phyloP scores from a whole-genome alignment of 1,140 invertebrate species.

The Mercenaria mercenaria region DNA sequence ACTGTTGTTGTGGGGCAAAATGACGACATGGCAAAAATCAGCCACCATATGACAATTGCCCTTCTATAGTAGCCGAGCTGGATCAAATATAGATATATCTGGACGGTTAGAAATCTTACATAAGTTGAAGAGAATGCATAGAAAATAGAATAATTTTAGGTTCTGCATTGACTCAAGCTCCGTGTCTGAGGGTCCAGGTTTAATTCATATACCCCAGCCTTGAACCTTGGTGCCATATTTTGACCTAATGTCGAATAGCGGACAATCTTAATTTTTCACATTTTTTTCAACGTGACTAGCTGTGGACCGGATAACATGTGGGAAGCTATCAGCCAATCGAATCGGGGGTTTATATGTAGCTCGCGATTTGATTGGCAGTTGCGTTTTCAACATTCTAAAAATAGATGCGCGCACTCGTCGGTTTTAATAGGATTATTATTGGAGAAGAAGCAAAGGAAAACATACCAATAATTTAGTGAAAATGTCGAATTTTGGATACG shows the following conservation, averaged over 20 bases:
- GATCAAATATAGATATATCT: too few species aligned
- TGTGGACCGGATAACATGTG: not conserved
- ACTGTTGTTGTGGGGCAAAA: too few species aligned
- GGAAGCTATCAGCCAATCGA: not conserved
- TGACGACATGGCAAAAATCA: too few species aligned
- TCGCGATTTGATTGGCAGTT: not conserved
- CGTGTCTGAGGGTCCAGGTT: too few species aligned
- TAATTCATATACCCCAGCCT: too few species aligned
- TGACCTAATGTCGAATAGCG: not conserved
- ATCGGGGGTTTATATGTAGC: not conserved
- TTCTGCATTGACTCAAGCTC: too few species aligned
- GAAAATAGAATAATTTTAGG: too few species aligned
- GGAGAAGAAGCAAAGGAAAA: not conserved
- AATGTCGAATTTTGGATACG: constrained; percentile 70
- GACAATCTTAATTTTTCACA: not conserved
- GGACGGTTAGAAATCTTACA: too few species aligned
- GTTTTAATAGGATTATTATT: not conserved
- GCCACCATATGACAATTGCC: too few species aligned
- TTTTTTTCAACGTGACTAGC: constrained; percentile 36
- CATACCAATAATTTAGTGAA: not conserved
- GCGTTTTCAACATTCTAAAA: not conserved
- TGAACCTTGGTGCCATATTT: too few species aligned
- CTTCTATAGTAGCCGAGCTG: too few species aligned
- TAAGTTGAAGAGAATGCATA: too few species aligned
- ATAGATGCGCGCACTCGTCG: not conserved